These are phyloP conservation scores for Endomychus coccineus DNA, from an alignment of 2,888 invertebrate species.

Conservation along the genomic window DNA sequence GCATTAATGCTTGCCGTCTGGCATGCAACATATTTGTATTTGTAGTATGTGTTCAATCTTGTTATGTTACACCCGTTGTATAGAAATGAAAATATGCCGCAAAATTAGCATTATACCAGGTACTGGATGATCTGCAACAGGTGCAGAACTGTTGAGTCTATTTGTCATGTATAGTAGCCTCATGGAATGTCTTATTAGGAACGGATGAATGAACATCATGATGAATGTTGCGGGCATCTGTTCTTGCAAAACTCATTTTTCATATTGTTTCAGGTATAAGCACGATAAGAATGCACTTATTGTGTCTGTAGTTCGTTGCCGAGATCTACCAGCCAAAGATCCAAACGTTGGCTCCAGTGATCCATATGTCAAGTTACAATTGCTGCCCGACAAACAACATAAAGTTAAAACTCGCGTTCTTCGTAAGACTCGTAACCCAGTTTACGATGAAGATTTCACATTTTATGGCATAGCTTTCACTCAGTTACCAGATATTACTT, in stretches of 20 bases:
- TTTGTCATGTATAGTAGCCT: too few relatives aligned
- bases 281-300: conserved; percentile 84
- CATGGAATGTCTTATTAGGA: neutral
- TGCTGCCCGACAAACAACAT: conserved; percentile 95
- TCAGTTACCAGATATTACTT: conserved; percentile 80
- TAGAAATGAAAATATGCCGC: too few relatives aligned
- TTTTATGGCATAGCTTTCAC: conserved; percentile 89
- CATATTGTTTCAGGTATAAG: conserved; percentile 60
- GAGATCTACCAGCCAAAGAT: conserved; percentile 80
- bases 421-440: conserved; percentile 90
- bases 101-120: too few relatives aligned
- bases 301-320: conserved; percentile 86
- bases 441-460: conserved; percentile 98
- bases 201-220: too few relatives aligned
- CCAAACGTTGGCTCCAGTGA: conserved; percentile 76
- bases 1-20: too few relatives aligned
- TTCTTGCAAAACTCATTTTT: too few relatives aligned
- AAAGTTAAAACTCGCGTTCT: conserved; percentile 95
- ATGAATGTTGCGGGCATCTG: too few relatives aligned
- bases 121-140: too few relatives aligned
- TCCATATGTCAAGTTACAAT: conserved; percentile 96
- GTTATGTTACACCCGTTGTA: too few relatives aligned
- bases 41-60: too few relatives aligned
- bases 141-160: too few relatives aligned
- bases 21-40: too few relatives aligned